phyloP scores from a whole-genome alignment of 1,140 invertebrate genomes.

The Sogatella furcifera region DNA sequence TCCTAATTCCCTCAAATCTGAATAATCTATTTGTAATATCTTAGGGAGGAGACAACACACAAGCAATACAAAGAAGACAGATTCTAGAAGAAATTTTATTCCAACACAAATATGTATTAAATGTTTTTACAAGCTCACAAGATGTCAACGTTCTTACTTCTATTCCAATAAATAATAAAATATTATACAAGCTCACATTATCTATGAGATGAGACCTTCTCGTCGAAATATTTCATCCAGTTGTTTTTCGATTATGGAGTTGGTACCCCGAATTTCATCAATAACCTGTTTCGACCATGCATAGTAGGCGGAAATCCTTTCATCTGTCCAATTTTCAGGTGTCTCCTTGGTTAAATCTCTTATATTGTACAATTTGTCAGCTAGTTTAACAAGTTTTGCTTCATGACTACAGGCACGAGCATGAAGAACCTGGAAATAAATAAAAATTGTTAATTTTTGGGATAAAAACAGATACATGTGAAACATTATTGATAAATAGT shows the following conservation, averaged over 20 bases:
- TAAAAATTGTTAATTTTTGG: conserved; percentile 2
- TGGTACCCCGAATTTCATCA: conserved; percentile 52
- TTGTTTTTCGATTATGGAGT: conserved; percentile 45
- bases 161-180: too few relatives aligned
- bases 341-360: conserved; percentile 51
- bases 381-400: conserved; percentile 73
- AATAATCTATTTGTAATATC: too few relatives aligned
- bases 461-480: not conserved
- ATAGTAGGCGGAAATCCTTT: conserved; percentile 53
- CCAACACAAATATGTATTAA: too few relatives aligned
- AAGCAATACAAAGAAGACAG: too few relatives aligned
- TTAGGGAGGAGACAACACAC: too few relatives aligned
- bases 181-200: too few relatives aligned
- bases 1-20: too few relatives aligned
- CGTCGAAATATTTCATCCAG: conserved; percentile 47
- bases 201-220: conserved; percentile 13
- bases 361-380: conserved; percentile 80
- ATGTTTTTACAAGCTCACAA: too few relatives aligned
- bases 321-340: conserved; percentile 53
- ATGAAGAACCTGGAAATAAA: conserved; percentile 51
- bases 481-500: too few relatives aligned
- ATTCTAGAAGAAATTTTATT: too few relatives aligned
- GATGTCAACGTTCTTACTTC: too few relatives aligned
- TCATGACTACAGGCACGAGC: conserved; percentile 42
- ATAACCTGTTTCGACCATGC: conserved; percentile 62